phyloP scores from a whole-genome alignment of 2,797 vertebrate species.

The Enteromius fasciolatus region DNA sequence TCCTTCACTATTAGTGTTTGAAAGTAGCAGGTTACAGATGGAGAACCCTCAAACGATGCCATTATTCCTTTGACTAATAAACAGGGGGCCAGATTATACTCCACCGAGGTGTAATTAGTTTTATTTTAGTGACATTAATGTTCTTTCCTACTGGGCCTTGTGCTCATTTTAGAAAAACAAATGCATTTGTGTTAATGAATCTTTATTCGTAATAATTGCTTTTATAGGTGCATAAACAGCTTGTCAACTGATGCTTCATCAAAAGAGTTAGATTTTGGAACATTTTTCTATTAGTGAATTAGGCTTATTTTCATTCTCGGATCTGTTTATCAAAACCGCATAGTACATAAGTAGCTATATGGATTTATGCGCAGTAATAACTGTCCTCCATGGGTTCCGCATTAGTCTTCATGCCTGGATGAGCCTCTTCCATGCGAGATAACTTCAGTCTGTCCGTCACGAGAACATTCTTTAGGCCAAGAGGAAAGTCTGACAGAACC shows the following conservation, averaged over 20 bases:
- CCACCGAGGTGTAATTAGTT: slow-evolving; percentile 23
- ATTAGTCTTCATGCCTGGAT: slow-evolving; percentile 24
- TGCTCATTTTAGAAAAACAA: slow-evolving; percentile 14
- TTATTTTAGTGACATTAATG: slow-evolving; percentile 38
- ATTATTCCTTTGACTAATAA: slow-evolving; percentile 23
- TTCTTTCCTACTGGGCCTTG: slow-evolving; percentile 2
- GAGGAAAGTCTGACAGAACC: not conserved
- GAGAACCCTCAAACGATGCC: slow-evolving; percentile 17
- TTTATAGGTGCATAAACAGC: slow-evolving; percentile 6
- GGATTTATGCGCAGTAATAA: not conserved
- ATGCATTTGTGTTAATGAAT: slow-evolving; percentile 32
- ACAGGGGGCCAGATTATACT: slow-evolving; percentile 1
- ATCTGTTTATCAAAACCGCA: not conserved
- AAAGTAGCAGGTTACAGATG: not conserved
- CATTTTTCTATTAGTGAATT: not conserved
- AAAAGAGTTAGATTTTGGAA: not conserved
- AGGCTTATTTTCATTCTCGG: not conserved
- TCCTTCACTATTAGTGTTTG: not conserved
- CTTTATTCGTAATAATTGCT: slow-evolving; percentile 3
- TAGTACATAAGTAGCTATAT: not conserved
- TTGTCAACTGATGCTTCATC: slow-evolving; percentile 7
- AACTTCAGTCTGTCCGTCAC: slow-evolving; percentile 29
- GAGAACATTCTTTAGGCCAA: not conserved
- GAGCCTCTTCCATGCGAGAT: slow-evolving; percentile 7
- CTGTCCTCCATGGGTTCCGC: not conserved